A percentile compares a stretch with the other conserved stretches of the same genome.
Evolutionary conservation across 1,140 invertebrate genomes (phyloP).

Genomic region (Portunus trituberculatus): DNA sequence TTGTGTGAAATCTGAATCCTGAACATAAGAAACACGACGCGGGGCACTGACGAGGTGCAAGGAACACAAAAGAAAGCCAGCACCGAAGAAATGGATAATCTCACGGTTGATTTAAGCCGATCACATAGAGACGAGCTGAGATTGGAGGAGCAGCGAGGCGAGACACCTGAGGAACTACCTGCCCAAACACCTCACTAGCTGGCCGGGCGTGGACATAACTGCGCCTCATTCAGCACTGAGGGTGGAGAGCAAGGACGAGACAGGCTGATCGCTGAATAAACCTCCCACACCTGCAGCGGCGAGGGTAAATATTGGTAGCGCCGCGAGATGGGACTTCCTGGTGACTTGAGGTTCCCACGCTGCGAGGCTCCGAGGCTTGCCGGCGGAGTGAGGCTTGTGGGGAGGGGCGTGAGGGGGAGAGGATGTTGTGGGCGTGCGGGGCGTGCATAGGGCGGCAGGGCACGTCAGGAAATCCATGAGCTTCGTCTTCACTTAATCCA

Average conservation of each 20-base stretch:
- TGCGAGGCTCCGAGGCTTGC: not conserved
- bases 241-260: not conserved
- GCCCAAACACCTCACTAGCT: not conserved
- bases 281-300: not conserved
- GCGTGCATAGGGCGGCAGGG: not conserved
- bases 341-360: not conserved
- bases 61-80: too few relatives aligned
- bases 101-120: not conserved
- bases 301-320: constrained; percentile 9
- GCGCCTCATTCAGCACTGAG: not conserved
- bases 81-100: not conserved
- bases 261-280: not conserved
- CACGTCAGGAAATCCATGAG: too few relatives aligned
- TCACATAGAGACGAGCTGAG: not conserved
- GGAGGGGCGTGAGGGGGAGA: not conserved
- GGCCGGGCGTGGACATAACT: not conserved
- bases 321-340: not conserved
- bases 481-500: too few relatives aligned
- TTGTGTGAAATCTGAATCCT: too few relatives aligned
- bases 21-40: too few relatives aligned
- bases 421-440: not conserved
- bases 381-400: not conserved
- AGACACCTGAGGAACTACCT: not conserved
- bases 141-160: not conserved
- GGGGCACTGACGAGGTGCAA: too few relatives aligned